A percentile compares a stretch with the other conserved stretches of the same genome.
Evolutionary conservation across 1,140 invertebrate species (phyloP).

Genomic region (Zaprionus taronus): DNA sequence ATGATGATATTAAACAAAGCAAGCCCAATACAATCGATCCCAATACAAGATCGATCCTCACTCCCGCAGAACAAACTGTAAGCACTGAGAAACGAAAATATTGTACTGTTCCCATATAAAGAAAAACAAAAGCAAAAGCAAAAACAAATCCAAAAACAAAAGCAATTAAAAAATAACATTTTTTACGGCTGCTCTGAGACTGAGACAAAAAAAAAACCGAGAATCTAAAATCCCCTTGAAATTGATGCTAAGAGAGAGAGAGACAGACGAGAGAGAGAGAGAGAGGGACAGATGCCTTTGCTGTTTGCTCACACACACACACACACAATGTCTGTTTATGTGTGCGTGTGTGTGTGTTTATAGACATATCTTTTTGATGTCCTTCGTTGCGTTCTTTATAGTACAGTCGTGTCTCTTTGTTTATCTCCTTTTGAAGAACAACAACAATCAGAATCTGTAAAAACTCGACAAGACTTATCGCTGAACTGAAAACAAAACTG

Average conservation of each 20-base stretch:
- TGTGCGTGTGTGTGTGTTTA: background rate
- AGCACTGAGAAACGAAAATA: conserved; percentile 37
- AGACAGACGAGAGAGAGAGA: background rate
- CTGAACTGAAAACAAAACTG: conserved; percentile 31
- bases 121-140: background rate
- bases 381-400: conserved; percentile 33
- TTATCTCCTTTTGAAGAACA: conserved; percentile 29
- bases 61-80: conserved; percentile 35
- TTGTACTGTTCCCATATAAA: conserved; percentile 14
- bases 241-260: background rate
- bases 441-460: conserved; percentile 39
- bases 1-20: conserved; percentile 2
- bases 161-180: conserved; percentile 6
- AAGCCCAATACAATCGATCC: conserved; percentile 23
- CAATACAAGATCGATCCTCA: conserved; percentile 15
- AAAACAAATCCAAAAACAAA: background rate
- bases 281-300: conserved; percentile 12
- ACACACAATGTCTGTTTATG: conserved; percentile 9
- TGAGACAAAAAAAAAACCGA: conserved; percentile 23
- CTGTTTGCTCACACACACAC: conserved; percentile 25
- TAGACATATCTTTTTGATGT: conserved; percentile 8
- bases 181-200: conserved; percentile 41
- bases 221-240: conserved; percentile 11
- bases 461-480: conserved; percentile 60
- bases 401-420: conserved; percentile 2